These are phyloP conservation scores for Micrasema minimum DNA, from an alignment of 1,140 invertebrate species.

Conservation along the genomic window DNA sequence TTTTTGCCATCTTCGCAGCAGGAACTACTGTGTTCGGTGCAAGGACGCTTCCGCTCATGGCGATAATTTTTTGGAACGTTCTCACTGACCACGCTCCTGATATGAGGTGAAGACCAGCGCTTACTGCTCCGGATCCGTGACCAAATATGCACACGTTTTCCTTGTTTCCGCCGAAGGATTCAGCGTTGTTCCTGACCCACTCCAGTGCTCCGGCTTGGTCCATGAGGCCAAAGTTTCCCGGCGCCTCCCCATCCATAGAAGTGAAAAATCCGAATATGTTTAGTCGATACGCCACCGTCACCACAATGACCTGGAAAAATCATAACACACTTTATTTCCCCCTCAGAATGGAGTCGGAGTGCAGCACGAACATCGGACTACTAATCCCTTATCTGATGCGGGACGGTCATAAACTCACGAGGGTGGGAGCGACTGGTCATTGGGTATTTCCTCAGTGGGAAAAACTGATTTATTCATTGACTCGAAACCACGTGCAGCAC, in stretches of 20 bases:
- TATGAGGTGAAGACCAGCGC: conserved; percentile 76
- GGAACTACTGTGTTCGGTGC: conserved; percentile 67
- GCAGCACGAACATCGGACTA: conserved; percentile 46
- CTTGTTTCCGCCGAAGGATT: conserved; percentile 85
- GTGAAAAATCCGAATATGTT: conserved; percentile 94
- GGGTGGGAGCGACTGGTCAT: conserved; percentile 46
- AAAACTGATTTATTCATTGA: conserved; percentile 24
- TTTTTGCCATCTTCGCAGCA: conserved; percentile 66
- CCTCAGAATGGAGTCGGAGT: conserved; percentile 9
- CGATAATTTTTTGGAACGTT: conserved; percentile 74
- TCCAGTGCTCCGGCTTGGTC: conserved; percentile 89
- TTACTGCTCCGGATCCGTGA: conserved; percentile 82
- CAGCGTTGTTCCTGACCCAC: conserved; percentile 89
- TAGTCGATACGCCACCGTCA: conserved; percentile 81
- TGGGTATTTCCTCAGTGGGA: conserved; percentile 35
- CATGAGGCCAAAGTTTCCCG: conserved; percentile 91
- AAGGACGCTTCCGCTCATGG: conserved; percentile 80
- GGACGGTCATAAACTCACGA: conserved; percentile 38
- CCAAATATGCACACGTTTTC: conserved; percentile 89
- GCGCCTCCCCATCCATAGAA: conserved; percentile 80
- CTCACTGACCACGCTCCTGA: conserved; percentile 70
- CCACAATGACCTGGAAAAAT: conserved; percentile 75
- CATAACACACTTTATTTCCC: conserved; percentile 17
- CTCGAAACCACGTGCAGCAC: no score
- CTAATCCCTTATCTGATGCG: conserved; percentile 47